Base-by-base conservation (phyloP, 1,140 invertebrate genomes). In the Apis dorsata region DNA sequence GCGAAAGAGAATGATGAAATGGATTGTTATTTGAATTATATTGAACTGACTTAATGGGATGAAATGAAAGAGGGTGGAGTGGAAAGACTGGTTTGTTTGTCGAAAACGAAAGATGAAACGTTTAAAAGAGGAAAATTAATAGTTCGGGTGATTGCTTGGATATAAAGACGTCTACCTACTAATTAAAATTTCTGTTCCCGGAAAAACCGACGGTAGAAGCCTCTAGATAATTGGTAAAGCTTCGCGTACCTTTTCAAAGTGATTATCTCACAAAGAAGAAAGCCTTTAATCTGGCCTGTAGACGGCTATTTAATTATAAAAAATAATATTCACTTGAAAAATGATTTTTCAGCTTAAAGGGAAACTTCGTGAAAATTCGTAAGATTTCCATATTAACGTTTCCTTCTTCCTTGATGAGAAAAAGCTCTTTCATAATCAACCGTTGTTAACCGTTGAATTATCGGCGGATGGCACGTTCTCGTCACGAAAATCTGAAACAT, bases 131-230 rank as follows among this genome's bases (percentile, higher is more conserved):
- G 83, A 59, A 79, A 87, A 88, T 88, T 88, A 88, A 88, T 87
- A 86, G 86, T 70, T 57, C 24, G 70, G 49, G 24, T n/a, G 85
- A 57, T 59, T 79, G 79, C 73, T 79, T 65, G 82, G 66, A 87
- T 79, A 65, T 85, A 85, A 88, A 88, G 85, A 87, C 75, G 86
- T 87, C 78, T 85, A 88, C 74, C 75, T 82, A 74, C 86, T 88
- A 88, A 88, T 88, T 88, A 88, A 87, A 88, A 88, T 87, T 85
- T 82, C 83, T 86, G 69, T 79, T 81, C 86, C 24, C 65, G 63
- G 74, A 84, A 70, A 77, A 80, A 65, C 34, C 74, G 66, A 75
- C 59, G 24, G 19, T 19, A 77, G 77, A 59, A 79, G 53, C 55
- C 69, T 65, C 59, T 59, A 65, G 85, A 84, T 85, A 89, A 81